phyloP scores from a whole-genome alignment of 2,888 invertebrate genomes.

The Agapostemon virescens region DNA sequence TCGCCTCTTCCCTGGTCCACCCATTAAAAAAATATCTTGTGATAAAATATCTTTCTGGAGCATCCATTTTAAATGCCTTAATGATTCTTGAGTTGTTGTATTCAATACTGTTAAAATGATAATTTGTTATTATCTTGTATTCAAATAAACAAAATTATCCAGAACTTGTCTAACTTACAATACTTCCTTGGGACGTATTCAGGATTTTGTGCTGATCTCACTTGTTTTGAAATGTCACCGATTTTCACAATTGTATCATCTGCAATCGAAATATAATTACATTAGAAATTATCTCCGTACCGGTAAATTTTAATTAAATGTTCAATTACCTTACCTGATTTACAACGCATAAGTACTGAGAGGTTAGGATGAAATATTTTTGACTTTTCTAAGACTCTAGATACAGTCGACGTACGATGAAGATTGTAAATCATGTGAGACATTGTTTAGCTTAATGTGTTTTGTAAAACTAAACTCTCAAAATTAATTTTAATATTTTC shows the following conservation, averaged over 20 bases:
- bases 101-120: constrained; percentile 46
- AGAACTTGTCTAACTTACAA: constrained; percentile 83
- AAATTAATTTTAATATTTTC: not conserved
- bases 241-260: constrained; percentile 83
- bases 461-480: constrained; percentile 20
- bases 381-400: constrained; percentile 61
- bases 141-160: constrained; percentile 8
- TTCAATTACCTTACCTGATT: constrained; percentile 68
- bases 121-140: constrained; percentile 20
- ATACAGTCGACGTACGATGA: constrained; percentile 55
- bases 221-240: constrained; percentile 87
- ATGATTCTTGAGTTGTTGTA: constrained; percentile 86
- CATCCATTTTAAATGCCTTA: constrained; percentile 96
- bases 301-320: not conserved
- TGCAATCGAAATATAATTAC: constrained; percentile 46
- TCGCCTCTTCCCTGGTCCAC: constrained; percentile 92
- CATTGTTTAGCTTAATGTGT: constrained; percentile 54
- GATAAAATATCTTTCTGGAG: constrained; percentile 95
- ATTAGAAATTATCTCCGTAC: not conserved
- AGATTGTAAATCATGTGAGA: constrained; percentile 51
- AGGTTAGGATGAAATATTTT: constrained; percentile 60
- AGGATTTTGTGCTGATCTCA: constrained; percentile 85
- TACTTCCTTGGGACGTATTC: constrained; percentile 93
- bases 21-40: constrained; percentile 97
- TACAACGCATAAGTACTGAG: constrained; percentile 61